Evolutionary conservation across 2,113 vertebrate species (phyloP).

Genomic region (Misgurnus mizolepis): DNA sequence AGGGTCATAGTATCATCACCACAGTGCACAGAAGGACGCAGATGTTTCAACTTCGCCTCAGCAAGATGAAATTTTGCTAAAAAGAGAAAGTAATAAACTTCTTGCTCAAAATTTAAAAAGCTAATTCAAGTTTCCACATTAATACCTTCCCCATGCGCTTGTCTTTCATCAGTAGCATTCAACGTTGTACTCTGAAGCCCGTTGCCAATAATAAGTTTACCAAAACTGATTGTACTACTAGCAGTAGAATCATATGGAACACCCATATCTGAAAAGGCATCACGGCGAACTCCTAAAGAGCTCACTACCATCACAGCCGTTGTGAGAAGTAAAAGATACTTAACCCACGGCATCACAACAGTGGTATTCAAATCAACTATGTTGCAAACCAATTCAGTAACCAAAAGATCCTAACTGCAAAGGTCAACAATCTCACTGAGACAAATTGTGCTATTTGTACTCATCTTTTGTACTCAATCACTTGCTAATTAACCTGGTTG

Average conservation of each 20-base stretch:
- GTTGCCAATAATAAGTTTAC: constrained; percentile 20
- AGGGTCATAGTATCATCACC: constrained; percentile 42
- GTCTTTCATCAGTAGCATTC: neutral
- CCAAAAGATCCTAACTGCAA: neutral
- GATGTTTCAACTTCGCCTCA: neutral
- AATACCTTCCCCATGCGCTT: neutral
- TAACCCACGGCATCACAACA: neutral
- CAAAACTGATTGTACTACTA: neutral
- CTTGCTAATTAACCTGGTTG: neutral
- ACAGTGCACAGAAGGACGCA: constrained; percentile 45
- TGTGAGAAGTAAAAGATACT: neutral
- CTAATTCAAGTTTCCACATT: neutral
- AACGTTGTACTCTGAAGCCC: too few relatives aligned
- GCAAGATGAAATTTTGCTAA: neutral
- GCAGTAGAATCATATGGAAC: too few relatives aligned
- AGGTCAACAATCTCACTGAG: too few relatives aligned
- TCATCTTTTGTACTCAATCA: neutral
- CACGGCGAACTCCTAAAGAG: neutral
- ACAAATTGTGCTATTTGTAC: neutral
- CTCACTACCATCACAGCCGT: neutral
- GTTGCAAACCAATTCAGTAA: neutral
- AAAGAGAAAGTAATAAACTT: neutral
- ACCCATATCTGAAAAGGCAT: neutral
- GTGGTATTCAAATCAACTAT: neutral
- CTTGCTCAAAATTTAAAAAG: neutral